Evolutionary conservation across 2,113 vertebrate species (phyloP), one percentile per base, ranked within the genome.

Genomic region (Morone chrysops): DNA sequence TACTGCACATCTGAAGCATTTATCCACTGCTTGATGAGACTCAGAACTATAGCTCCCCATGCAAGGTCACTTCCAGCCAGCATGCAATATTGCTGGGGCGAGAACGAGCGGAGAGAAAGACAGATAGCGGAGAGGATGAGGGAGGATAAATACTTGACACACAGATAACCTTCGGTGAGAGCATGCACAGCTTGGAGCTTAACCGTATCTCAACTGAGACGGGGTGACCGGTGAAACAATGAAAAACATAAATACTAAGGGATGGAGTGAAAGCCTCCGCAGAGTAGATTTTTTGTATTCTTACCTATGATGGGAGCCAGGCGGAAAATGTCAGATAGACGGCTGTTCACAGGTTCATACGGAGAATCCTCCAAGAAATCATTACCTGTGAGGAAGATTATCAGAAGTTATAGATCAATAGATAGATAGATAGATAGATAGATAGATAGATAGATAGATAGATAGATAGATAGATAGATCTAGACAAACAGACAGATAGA

Each of bases 361-460:
- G 97, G 97, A 76, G 97, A 98, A 82, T 98, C 97, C 94, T 98
- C 97, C 65, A 98, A 90, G 80, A 98, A 95, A 71, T 98, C 97
- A 76, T 98, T 98, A 84, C 97, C 97, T 98, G 94, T 69, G 13
- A 91, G 87, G 86, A 53, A 89, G 88, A 90, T 0, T 22, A 22
- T 1, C 13, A 16, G 4, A 18, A 13, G 38, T 79, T 45, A 50
- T 10, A 17, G 43, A 82, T 9, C 31, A 20, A 65, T 0, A 70
- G 53, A 50, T 5, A 31, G 25, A 75, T 31, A 45, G 25, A 51
- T 20, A 68, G 73, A 60, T 10, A 1, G 47, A 60, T 10, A 45
- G 50, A 51, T 51, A 1, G 47, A 56, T 13, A 36, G 56, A 51
- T 51, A 14, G 43, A 60, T 13, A 43, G 56, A 51, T 31, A 31